Evolutionary conservation across 2,797 vertebrate genomes (phyloP).

Genomic region (Serranus cabrilla): DNA sequence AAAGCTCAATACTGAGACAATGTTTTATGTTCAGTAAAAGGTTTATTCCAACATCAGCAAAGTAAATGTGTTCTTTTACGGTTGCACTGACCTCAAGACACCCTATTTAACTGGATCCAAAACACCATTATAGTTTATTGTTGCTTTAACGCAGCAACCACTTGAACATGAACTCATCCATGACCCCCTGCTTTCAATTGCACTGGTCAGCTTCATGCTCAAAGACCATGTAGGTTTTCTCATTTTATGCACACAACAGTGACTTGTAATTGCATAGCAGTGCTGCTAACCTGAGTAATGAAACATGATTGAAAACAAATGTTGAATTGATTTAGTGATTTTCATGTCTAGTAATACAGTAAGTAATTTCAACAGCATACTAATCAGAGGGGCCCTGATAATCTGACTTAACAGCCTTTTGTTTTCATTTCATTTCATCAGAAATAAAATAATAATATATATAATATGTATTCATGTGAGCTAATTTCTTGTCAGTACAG

Average conservation of each 20-base stretch:
- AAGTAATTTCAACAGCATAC: slow-evolving; percentile 30
- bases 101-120: slow-evolving; percentile 38
- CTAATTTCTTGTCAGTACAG: no score
- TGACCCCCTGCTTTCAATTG: slow-evolving; percentile 31
- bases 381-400: slow-evolving; percentile 23
- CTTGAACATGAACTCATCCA: slow-evolving; percentile 45
- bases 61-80: slow-evolving; percentile 7
- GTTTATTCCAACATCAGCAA: slow-evolving; percentile 44
- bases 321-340: slow-evolving; percentile 52
- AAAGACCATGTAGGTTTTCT: slow-evolving; percentile 35
- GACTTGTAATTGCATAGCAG: slow-evolving; percentile 35
- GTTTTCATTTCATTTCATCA: slow-evolving; percentile 13
- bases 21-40: slow-evolving; percentile 26
- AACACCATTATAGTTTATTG: slow-evolving; percentile 44
- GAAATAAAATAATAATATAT: no score
- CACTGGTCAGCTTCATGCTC: slow-evolving; percentile 49
- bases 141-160: slow-evolving; percentile 35
- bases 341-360: slow-evolving; percentile 26
- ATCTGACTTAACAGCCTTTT: slow-evolving; percentile 3
- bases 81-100: slow-evolving; percentile 11
- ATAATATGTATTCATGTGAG: no score
- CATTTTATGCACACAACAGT: slow-evolving; percentile 31
- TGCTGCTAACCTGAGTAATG: slow-evolving; percentile 38
- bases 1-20: slow-evolving; percentile 19
- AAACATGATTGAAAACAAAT: slow-evolving; percentile 59